phyloP scores from a whole-genome alignment of 2,888 invertebrate species.

The Rapana venosa region DNA sequence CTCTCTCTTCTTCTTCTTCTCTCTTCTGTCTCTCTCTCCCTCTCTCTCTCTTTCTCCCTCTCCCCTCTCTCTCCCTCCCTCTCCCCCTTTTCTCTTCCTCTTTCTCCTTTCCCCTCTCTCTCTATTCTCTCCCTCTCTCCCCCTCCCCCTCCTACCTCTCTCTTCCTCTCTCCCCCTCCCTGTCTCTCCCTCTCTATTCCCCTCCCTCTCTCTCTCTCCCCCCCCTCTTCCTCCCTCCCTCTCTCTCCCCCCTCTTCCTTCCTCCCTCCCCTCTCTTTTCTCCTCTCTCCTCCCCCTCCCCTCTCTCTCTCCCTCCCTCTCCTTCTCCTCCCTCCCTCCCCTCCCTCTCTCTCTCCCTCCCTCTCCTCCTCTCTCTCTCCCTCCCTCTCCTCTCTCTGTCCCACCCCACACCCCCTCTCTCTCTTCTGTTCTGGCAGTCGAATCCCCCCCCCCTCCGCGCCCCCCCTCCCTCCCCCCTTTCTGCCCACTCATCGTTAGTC shows the following conservation, averaged over 20 bases:
- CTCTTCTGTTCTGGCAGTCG: background rate
- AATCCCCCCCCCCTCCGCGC: background rate
- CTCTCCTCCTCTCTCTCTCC: constrained; percentile 21
- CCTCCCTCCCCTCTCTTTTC: background rate
- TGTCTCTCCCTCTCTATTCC: background rate
- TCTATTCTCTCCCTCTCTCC: too few relatives aligned
- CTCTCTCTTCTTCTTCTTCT: background rate
- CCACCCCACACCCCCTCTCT: background rate
- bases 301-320: background rate
- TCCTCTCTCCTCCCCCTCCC: background rate
- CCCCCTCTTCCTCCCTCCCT: background rate
- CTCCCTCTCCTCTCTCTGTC: background rate
- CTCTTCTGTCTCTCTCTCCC: background rate
- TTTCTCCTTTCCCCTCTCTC: too few relatives aligned
- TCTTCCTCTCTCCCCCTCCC: too few relatives aligned
- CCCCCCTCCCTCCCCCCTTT: background rate
- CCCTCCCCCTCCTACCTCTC: too few relatives aligned
- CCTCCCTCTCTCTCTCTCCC: background rate
- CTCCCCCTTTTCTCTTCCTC: too few relatives aligned
- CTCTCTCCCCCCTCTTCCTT: background rate
- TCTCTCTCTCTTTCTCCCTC: background rate
- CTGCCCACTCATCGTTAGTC: background rate
- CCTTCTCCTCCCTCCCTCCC: background rate
- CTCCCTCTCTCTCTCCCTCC: constrained; percentile 14
- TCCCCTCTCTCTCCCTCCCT: too few relatives aligned